Evolutionary conservation across 1,140 invertebrate genomes (phyloP).

Genomic region (Rhopalosiphum maidis): DNA sequence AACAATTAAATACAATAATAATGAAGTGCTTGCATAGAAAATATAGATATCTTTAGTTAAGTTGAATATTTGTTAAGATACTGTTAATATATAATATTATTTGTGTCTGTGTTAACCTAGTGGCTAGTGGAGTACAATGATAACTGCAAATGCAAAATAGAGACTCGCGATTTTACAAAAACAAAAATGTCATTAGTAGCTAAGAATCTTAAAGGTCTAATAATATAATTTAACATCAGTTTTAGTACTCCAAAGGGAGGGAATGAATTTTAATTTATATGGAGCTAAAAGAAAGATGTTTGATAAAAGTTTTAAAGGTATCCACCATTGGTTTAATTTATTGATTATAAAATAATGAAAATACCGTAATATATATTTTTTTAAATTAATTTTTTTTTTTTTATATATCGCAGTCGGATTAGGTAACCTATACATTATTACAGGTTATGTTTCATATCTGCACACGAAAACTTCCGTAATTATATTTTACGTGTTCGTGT

Average conservation of each 20-base stretch:
- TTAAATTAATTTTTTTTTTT: no score
- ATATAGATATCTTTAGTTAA: background rate
- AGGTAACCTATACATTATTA: background rate
- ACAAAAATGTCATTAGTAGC: background rate
- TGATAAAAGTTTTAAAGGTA: background rate
- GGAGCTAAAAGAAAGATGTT: no score
- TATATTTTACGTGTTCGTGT: background rate
- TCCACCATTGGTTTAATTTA: background rate
- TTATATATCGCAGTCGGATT: background rate
- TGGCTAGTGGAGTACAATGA: background rate
- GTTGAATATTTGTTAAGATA: background rate
- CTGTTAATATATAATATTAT: background rate
- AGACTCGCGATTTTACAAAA: background rate
- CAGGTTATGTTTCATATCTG: background rate
- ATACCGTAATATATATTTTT: background rate
- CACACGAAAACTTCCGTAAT: constrained; percentile 8
- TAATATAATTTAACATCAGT: background rate
- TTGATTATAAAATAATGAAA: background rate
- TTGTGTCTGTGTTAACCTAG: background rate
- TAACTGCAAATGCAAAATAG: background rate
- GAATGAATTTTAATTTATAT: no score
- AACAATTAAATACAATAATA: background rate
- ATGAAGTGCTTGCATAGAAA: background rate
- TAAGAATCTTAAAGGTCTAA: background rate
- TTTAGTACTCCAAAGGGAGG: no score